Percentiles rank a stretch among this genome's conserved stretches.
phyloP scores from a whole-genome alignment of 2,113 vertebrate species.

The Labeo catla region DNA sequence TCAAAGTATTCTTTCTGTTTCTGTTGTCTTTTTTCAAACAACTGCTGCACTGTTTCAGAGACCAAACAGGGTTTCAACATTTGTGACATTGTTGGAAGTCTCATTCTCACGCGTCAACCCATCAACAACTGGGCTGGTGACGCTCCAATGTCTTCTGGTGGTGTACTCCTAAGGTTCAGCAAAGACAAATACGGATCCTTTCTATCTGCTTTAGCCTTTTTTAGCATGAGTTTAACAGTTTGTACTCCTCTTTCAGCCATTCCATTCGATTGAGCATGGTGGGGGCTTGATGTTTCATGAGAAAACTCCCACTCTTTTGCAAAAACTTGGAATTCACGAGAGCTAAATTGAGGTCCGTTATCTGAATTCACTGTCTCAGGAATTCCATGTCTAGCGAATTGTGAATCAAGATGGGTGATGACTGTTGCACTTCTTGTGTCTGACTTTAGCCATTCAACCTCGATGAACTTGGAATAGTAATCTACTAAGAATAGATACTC shows the following conservation, averaged over 20 bases:
- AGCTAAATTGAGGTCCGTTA: conserved; percentile 24
- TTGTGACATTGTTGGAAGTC: conserved; percentile 7
- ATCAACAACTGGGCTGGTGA: conserved; percentile 45
- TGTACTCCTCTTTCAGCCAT: conserved; percentile 36
- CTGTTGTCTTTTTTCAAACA: conserved; percentile 29
- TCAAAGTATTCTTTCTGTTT: conserved; percentile 45
- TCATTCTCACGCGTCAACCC: conserved; percentile 42
- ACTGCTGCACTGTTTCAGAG: background rate
- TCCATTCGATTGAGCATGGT: conserved; percentile 38
- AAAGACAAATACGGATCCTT: conserved; percentile 34
- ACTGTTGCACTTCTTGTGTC: too few relatives aligned
- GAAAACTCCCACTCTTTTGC: conserved; percentile 36
- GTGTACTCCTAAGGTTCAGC: conserved; percentile 37
- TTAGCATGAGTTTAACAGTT: conserved; percentile 28
- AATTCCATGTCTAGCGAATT: conserved; percentile 44
- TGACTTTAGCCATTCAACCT: too few relatives aligned
- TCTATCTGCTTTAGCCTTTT: conserved; percentile 41
- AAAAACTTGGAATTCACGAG: conserved; percentile 20
- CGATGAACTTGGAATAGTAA: too few relatives aligned
- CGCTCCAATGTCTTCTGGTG: conserved; percentile 29
- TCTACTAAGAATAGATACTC: too few relatives aligned
- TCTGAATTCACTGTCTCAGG: conserved; percentile 39
- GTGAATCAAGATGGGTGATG: too few relatives aligned
- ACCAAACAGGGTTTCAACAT: conserved; percentile 17
- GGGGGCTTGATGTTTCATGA: conserved; percentile 24